Base-by-base conservation (phyloP, 2,888 invertebrate genomes). In the Cynaeus angustus region DNA sequence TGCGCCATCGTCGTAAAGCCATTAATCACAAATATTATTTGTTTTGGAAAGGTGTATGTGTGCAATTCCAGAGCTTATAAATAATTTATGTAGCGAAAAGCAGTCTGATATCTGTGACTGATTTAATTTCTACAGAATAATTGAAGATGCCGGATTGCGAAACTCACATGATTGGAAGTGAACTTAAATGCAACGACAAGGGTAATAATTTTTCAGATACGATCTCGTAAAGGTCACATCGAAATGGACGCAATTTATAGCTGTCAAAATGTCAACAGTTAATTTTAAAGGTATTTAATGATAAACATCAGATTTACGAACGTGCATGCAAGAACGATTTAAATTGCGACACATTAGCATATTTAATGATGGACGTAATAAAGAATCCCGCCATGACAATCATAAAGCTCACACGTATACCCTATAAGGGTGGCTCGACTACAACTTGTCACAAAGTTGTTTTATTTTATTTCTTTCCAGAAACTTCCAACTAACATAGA, bases 261-360 rank as follows among this genome's bases (percentile, higher is more conserved):
- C 68, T 68, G 67, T 72, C 71, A 74, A 69, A 69, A 56, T 65
- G 71, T 72, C 75, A 75, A 74, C 74, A 68, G 66, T 74, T 71
- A 67, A 75, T 69, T 72, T 73, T 66, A 64, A 69, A 66, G 56
- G 65, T 66, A 74, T 75, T 72, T 70, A 69, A 67, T 61, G 68
- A 73, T 71, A 73, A 73, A 69, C 69, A 67, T 69, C 71, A 58
- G 64, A 68, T 48, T 72, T 66, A 38, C 61, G 62, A 68, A 68
- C 53, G 45, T 16, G 67, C 52, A 37, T 45, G 61, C 37, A 45
- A 46, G 37, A 61, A 46, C 33, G 46, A 41, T 55, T 65, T 53
- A 53, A 65, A 53, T 65, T 65, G 53, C 65, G 65, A 65, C 65
- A 65, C 48, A 61, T 65, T 65, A 65, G 45, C 65, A 65, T 65